Evolutionary conservation across 2,797 vertebrate genomes (phyloP).

Genomic region (Clangula hyemalis): DNA sequence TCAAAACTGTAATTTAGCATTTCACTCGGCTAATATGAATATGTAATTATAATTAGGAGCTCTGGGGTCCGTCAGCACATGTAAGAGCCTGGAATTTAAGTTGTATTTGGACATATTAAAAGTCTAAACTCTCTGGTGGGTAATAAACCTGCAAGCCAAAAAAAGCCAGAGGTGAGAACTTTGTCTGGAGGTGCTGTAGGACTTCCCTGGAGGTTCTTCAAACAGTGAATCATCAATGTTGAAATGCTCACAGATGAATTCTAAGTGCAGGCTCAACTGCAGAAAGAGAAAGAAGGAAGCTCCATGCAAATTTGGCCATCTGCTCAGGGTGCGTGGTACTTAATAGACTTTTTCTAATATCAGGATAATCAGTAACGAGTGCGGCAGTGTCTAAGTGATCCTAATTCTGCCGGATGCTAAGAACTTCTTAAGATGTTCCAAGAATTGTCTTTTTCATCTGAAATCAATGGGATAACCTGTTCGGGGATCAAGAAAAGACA

Average conservation of each 20-base stretch:
- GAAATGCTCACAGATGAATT: slow-evolving; percentile 55
- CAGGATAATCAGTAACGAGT: not conserved
- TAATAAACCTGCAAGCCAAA: slow-evolving; percentile 61
- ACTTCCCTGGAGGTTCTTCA: slow-evolving; percentile 70
- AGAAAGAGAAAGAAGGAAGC: not conserved
- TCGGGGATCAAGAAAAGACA: not conserved
- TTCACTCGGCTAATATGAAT: slow-evolving; percentile 44
- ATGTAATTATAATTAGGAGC: slow-evolving; percentile 48
- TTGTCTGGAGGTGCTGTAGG: slow-evolving; percentile 57
- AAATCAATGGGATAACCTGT: not conserved
- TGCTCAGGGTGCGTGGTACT: not conserved
- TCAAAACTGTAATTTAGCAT: slow-evolving; percentile 7
- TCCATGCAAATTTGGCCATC: not conserved
- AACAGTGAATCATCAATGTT: slow-evolving; percentile 60
- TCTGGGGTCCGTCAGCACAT: slow-evolving; percentile 36
- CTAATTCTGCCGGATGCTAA: not conserved
- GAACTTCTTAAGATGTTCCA: not conserved
- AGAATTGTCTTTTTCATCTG: not conserved
- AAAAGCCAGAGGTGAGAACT: slow-evolving; percentile 68
- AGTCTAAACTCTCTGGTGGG: slow-evolving; percentile 5
- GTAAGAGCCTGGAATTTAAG: slow-evolving; percentile 19
- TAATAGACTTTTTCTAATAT: not conserved
- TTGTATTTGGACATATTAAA: slow-evolving; percentile 45
- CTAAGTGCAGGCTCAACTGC: slow-evolving; percentile 6
- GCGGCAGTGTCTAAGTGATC: not conserved